These are phyloP conservation scores for Amphibalanus amphitrite DNA, from an alignment of 1,140 invertebrate genomes.

Conservation along the genomic window DNA sequence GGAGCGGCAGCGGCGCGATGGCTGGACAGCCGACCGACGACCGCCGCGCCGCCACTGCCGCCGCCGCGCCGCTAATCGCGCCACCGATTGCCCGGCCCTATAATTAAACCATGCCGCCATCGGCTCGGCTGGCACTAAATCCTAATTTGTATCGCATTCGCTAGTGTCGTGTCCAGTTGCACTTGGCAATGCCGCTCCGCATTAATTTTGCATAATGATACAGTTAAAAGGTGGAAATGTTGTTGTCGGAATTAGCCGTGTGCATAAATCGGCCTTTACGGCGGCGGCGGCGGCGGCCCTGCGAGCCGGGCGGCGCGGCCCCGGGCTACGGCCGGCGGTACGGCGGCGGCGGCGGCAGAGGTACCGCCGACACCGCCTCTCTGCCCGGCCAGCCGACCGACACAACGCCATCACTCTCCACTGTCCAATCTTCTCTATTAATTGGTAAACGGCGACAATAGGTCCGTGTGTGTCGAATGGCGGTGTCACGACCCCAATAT, in stretches of 20 bases:
- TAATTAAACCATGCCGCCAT: neutral
- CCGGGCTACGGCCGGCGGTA: too few species aligned
- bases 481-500: too few species aligned
- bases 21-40: neutral
- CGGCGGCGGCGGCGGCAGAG: too few species aligned
- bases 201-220: conserved; percentile 2
- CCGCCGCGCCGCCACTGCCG: too few species aligned
- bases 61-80: neutral
- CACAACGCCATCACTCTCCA: too few species aligned
- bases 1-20: neutral
- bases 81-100: neutral
- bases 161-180: neutral
- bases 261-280: neutral
- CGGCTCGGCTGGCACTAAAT: neutral
- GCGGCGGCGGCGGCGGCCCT: too few species aligned
- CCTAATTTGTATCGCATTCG: neutral
- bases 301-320: too few species aligned
- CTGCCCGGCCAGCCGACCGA: too few species aligned
- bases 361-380: too few species aligned
- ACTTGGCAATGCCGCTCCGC: neutral
- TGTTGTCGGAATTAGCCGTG: neutral
- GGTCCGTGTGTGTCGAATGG: too few species aligned
- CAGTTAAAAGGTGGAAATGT: conserved; percentile 1
- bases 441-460: too few species aligned
- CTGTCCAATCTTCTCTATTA: too few species aligned